Percentiles rank a stretch among this genome's conserved stretches.
Conservation (phyloP, 2,797 vertebrate species). For the Brachyrhaphis roseni region DNA sequence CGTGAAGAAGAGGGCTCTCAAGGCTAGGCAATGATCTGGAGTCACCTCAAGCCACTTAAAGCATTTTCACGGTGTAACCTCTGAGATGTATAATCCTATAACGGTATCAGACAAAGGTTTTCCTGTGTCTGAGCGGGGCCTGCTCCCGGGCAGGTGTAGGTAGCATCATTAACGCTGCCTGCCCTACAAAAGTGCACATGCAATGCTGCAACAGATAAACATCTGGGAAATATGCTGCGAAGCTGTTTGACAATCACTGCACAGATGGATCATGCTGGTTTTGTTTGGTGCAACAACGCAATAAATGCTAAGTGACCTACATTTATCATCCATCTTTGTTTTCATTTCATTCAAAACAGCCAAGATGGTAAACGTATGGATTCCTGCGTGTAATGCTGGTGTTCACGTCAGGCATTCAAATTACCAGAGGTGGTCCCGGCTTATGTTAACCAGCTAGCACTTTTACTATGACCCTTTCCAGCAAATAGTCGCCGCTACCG, state of each 20-base stretch:
- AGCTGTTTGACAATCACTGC: conserved; percentile 21
- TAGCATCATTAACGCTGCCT: conserved; percentile 40
- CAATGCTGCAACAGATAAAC: conserved; percentile 12
- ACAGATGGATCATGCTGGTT: conserved; percentile 16
- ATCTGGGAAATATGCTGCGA: conserved; percentile 5
- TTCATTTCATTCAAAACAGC: background rate
- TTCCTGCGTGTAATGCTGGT: conserved; percentile 6
- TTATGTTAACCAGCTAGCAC: conserved; percentile 53
- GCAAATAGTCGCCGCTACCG: conserved; percentile 63
- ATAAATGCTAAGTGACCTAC: conserved; percentile 52
- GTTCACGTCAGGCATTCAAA: conserved; percentile 11
- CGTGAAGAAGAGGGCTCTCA: conserved; percentile 4
- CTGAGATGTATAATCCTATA: conserved; percentile 58
- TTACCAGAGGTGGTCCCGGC: conserved; percentile 32
- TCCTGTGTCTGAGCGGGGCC: conserved; percentile 51
- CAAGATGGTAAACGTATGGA: background rate
- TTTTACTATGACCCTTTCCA: conserved; percentile 56
- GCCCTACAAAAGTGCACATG: conserved; percentile 14
- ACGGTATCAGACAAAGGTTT: conserved; percentile 67
- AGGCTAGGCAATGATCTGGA: conserved; percentile 6
- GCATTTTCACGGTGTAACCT: conserved; percentile 35
- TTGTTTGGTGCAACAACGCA: conserved; percentile 14
- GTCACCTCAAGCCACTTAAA: conserved; percentile 32
- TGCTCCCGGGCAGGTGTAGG: conserved; percentile 59
- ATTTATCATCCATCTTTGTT: conserved; percentile 35